Evolutionary conservation across 2,888 invertebrate species (phyloP).

Genomic region (Lamproptera curius): DNA sequence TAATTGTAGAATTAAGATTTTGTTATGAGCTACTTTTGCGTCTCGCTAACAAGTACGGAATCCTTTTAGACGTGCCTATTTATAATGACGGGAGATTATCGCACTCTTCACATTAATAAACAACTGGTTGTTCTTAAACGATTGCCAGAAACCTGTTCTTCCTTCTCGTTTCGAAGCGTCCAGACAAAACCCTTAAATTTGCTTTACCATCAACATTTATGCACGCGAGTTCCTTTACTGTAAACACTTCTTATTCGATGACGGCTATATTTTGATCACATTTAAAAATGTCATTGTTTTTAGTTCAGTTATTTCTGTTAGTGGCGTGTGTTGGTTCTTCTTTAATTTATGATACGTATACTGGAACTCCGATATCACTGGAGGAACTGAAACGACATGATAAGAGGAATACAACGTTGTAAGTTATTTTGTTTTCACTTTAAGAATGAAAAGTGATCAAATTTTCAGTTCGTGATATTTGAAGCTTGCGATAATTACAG

Average conservation of each 20-base stretch:
- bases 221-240: constrained; percentile 1
- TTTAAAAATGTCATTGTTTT: constrained; percentile 1
- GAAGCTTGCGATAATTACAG: too few species aligned
- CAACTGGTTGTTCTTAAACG: not conserved
- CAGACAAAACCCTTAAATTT: constrained; percentile 4
- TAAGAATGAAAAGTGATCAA: too few species aligned
- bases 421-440: constrained; percentile 28
- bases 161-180: constrained; percentile 1
- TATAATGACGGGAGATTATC: not conserved
- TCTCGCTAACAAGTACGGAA: too few species aligned
- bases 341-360: constrained; percentile 36
- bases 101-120: not conserved
- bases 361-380: constrained; percentile 35
- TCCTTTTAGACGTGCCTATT: not conserved
- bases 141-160: constrained; percentile 13
- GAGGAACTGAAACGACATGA: constrained; percentile 41
- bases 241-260: constrained; percentile 1
- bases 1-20: too few species aligned
- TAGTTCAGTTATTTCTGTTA: constrained; percentile 1
- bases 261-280: not conserved
- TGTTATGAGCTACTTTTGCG: too few species aligned
- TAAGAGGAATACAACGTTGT: constrained; percentile 49
- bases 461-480: not conserved
- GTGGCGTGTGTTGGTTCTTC: not conserved
- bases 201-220: constrained; percentile 6